Percentiles rank a stretch among this genome's conserved stretches.
These are phyloP conservation scores for Oscheius sp. DNA, from an alignment of 2,888 invertebrate genomes.

Conservation along the genomic window DNA sequence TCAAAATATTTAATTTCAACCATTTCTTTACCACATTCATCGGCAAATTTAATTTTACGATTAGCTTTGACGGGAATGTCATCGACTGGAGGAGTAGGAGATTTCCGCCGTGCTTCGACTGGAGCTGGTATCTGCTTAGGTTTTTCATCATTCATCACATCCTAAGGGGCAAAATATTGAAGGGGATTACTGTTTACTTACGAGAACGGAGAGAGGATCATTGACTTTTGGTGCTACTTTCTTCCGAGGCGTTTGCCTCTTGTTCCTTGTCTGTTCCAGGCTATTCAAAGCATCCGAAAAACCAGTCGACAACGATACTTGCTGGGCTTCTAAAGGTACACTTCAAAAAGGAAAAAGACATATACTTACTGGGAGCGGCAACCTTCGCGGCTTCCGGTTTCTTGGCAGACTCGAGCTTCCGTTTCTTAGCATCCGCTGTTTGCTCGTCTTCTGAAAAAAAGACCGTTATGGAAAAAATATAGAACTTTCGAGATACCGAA, in stretches of 20 bases:
- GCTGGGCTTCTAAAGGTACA: constrained; percentile 1
- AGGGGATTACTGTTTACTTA: background rate
- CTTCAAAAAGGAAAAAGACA: no score
- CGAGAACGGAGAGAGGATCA: constrained; percentile 28
- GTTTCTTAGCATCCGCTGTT: constrained; percentile 25
- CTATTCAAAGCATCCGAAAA: constrained; percentile 38
- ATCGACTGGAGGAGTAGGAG: constrained; percentile 17
- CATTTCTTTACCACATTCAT: constrained; percentile 83
- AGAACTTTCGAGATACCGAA: constrained; percentile 2
- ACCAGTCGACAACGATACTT: constrained; percentile 18
- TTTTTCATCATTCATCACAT: constrained; percentile 9
- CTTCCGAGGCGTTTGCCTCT: background rate
- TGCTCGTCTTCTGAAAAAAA: background rate
- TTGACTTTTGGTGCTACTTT: background rate
- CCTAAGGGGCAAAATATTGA: background rate
- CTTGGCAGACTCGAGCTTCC: constrained; percentile 11
- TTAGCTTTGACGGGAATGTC: constrained; percentile 26
- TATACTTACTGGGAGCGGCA: background rate
- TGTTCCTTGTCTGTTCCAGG: constrained; percentile 15
- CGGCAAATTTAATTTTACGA: constrained; percentile 81
- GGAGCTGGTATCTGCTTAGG: background rate
- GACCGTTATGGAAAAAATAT: background rate
- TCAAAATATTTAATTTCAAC: constrained; percentile 90
- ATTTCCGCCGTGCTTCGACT: constrained; percentile 8
- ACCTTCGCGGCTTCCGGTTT: background rate